phyloP scores from a whole-genome alignment of 2,888 invertebrate species.

The Apantesis nais region DNA sequence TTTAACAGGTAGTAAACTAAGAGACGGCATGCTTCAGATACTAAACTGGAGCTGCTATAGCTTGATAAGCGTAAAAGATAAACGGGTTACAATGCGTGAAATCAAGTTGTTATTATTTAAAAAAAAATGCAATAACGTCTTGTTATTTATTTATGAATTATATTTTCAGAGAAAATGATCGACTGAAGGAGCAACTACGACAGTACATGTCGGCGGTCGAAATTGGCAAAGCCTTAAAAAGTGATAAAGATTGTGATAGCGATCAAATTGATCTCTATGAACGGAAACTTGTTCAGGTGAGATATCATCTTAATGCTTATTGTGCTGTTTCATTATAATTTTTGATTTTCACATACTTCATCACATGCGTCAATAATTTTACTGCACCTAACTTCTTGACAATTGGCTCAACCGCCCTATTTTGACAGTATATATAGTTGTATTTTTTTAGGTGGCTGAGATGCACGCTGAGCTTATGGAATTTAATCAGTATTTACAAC shows the following conservation, averaged over 20 bases:
- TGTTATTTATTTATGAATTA: not conserved
- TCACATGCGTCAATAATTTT: not conserved
- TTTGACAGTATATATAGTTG: not conserved
- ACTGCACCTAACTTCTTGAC: too few relatives aligned
- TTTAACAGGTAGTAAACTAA: not conserved
- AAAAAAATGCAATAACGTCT: not conserved
- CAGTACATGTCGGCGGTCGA: slow-evolving; percentile 96
- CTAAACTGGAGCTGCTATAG: not conserved
- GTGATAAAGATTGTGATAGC: slow-evolving; percentile 76
- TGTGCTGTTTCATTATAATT: not conserved
- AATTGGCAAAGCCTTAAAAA: slow-evolving; percentile 92
- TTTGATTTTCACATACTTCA: not conserved
- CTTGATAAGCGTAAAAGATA: not conserved
- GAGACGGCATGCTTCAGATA: not conserved
- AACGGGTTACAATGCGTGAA: not conserved
- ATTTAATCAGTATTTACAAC: slow-evolving; percentile 93
- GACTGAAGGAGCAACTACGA: slow-evolving; percentile 92
- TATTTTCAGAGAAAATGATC: slow-evolving; percentile 90
- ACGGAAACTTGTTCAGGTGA: slow-evolving; percentile 93
- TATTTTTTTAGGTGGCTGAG: slow-evolving; percentile 90
- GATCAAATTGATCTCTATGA: slow-evolving; percentile 93
- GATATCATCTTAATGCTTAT: not conserved
- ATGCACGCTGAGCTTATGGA: slow-evolving; percentile 98
- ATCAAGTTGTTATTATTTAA: too few relatives aligned
- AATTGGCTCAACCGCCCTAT: not conserved